Percentiles rank a stretch among this genome's conserved stretches.
Conservation (phyloP, 2,888 invertebrate genomes). For the Sarcophaga rosellei region DNA sequence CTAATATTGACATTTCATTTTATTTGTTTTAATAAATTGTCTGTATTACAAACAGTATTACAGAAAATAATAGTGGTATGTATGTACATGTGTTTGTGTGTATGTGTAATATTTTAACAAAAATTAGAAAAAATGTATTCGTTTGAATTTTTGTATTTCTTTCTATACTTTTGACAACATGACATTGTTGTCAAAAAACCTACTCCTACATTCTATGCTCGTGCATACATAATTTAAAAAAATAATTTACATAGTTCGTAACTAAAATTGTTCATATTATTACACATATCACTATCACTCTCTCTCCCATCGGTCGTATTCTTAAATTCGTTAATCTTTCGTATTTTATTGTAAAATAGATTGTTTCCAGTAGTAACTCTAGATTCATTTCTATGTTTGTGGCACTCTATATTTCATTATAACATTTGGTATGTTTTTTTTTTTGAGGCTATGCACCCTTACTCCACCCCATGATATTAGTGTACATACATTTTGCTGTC, state of each 20-base stretch:
- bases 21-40: slow-evolving; percentile 61
- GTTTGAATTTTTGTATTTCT: neutral
- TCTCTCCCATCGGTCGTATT: too few species aligned
- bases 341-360: neutral
- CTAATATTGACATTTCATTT: slow-evolving; percentile 57
- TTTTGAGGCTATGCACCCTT: neutral
- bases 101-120: neutral
- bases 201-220: too few species aligned
- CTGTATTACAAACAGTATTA: slow-evolving; percentile 43
- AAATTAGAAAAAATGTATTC: neutral
- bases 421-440: too few species aligned
- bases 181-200: neutral
- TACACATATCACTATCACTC: neutral
- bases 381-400: too few species aligned
- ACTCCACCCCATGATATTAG: too few species aligned
- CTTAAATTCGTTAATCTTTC: neutral
- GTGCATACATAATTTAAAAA: neutral
- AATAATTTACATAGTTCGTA: neutral
- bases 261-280: neutral
- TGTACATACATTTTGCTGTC: slow-evolving; percentile 3
- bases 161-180: neutral
- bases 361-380: too few species aligned
- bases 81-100: neutral
- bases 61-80: neutral
- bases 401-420: too few species aligned